A percentile compares a stretch with the other conserved stretches of the same genome.
phyloP scores from a whole-genome alignment of 2,113 vertebrate species.

The Halcyon malimbica region DNA sequence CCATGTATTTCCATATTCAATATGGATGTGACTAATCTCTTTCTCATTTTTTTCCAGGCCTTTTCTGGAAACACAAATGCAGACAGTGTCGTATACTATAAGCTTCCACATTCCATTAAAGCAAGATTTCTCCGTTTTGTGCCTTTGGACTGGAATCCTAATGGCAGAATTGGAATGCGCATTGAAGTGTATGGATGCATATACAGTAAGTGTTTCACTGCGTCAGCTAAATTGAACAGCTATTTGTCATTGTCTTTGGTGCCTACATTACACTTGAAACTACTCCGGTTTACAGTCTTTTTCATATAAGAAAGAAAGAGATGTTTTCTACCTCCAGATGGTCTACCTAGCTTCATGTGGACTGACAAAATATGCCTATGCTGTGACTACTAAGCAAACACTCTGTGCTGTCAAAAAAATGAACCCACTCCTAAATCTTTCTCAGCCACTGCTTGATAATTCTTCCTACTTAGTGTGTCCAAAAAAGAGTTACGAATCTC shows the following conservation, averaged over 20 bases:
- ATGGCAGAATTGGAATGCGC: conserved; percentile 86
- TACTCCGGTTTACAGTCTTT: background rate
- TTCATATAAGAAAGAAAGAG: background rate
- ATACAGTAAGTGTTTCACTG: conserved; percentile 81
- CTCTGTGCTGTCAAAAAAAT: background rate
- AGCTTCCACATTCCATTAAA: conserved; percentile 84
- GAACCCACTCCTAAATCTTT: rapidly evolving
- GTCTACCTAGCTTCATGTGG: background rate
- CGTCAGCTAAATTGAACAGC: background rate
- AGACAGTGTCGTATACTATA: conserved; percentile 84
- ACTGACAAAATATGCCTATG: background rate
- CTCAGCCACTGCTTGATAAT: background rate
- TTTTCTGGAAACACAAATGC: conserved; percentile 88
- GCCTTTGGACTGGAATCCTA: conserved; percentile 85
- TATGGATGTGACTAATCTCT: background rate
- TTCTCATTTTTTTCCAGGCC: conserved; percentile 70
- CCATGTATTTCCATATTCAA: background rate
- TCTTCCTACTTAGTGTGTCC: background rate
- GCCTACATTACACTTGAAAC: background rate
- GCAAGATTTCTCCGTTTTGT: conserved; percentile 84
- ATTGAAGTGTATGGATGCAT: conserved; percentile 85
- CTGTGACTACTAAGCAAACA: background rate
- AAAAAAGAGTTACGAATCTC: background rate
- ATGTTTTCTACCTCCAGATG: background rate
- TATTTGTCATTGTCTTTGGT: background rate